Evolutionary conservation across 2,797 vertebrate species (phyloP).

Genomic region (Sarcoramphus papa): DNA sequence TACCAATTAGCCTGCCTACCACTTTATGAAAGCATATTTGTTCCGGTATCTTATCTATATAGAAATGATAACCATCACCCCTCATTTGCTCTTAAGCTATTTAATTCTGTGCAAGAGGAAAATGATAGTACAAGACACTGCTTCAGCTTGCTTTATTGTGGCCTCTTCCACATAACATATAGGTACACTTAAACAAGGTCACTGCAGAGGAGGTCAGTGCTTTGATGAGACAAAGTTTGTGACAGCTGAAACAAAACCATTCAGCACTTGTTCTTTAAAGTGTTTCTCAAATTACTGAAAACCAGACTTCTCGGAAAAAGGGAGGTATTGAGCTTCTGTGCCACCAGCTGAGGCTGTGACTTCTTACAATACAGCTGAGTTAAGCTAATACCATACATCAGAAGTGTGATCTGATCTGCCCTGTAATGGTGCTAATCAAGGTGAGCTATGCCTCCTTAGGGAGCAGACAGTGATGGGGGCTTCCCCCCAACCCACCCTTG

Average conservation of each 20-base stretch:
- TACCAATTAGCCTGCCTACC: not conserved
- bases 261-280: not conserved
- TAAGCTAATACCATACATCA: not conserved
- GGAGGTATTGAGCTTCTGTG: not conserved
- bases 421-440: not conserved
- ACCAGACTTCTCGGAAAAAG: not conserved
- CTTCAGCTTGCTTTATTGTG: not conserved
- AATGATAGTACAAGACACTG: not conserved
- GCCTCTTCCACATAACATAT: not conserved
- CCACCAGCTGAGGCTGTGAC: not conserved
- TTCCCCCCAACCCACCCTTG: not conserved
- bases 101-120: not conserved
- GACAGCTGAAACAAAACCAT: not conserved
- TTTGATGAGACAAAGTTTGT: not conserved
- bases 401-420: too few species aligned
- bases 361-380: fast-evolving
- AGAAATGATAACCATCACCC: not conserved
- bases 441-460: not conserved
- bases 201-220: not conserved
- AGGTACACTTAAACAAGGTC: not conserved
- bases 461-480: not conserved
- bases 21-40: not conserved
- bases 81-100: not conserved
- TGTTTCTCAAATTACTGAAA: not conserved
- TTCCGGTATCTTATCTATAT: not conserved